These are phyloP conservation scores for Steinernema khuongi DNA, from an alignment of 1,140 invertebrate species.

Conservation along the genomic window DNA sequence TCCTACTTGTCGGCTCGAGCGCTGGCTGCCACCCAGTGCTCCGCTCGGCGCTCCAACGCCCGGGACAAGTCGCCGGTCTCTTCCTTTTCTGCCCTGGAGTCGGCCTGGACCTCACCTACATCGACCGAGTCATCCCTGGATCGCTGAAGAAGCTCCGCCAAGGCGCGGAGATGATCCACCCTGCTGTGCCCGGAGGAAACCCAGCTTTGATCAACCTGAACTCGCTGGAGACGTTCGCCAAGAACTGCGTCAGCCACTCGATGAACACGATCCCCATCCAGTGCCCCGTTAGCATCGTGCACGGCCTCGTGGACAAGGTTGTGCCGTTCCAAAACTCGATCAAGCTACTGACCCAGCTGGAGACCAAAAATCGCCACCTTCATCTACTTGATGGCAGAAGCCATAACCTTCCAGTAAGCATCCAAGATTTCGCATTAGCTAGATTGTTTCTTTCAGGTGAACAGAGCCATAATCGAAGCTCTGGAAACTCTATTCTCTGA, in stretches of 20 bases:
- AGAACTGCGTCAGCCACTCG: conserved; percentile 15
- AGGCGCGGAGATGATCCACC: conserved; percentile 1
- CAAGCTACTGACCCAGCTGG: not conserved
- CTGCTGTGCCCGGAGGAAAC: conserved; percentile 1
- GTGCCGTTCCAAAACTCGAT: conserved; percentile 5
- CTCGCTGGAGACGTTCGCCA: not conserved
- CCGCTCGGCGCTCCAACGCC: not conserved
- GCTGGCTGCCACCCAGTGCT: conserved; percentile 1
- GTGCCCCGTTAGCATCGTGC: conserved; percentile 13
- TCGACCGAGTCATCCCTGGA: conserved; percentile 13
- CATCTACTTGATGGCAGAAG: not conserved
- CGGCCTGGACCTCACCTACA: not conserved
- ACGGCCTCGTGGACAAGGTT: not conserved
- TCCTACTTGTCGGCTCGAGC: not conserved
- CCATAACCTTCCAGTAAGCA: not conserved
- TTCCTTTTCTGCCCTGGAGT: conserved; percentile 8
- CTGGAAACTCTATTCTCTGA: not conserved
- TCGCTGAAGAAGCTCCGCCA: not conserved
- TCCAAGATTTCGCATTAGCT: not conserved
- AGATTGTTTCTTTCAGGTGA: not conserved
- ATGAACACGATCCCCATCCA: conserved; percentile 12
- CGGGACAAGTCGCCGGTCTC: not conserved
- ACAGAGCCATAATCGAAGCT: not conserved
- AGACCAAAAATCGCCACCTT: not conserved
- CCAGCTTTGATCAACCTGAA: not conserved